These are phyloP conservation scores for Gnathonemus longibarbis DNA, from an alignment of 2,113 vertebrate species.

Conservation along the genomic window DNA sequence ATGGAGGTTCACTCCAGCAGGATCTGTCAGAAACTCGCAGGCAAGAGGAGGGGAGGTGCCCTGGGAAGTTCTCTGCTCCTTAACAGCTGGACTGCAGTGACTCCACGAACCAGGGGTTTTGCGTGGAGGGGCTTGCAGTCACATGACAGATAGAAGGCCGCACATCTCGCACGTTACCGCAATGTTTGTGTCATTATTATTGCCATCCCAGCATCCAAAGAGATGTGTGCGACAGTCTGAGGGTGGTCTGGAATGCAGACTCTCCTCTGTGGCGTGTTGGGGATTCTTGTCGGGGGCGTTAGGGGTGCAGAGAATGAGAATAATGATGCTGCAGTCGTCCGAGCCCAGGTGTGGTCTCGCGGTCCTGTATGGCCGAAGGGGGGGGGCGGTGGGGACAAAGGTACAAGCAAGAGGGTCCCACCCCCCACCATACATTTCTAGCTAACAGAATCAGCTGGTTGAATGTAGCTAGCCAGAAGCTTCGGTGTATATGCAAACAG, in stretches of 20 bases:
- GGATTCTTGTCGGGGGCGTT: neutral
- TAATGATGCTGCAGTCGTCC: neutral
- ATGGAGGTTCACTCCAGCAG: neutral
- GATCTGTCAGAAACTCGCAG: neutral
- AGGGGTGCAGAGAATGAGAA: neutral
- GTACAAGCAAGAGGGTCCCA: neutral
- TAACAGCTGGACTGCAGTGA: neutral
- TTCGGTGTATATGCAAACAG: neutral
- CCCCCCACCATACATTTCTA: neutral
- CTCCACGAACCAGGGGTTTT: too few species aligned
- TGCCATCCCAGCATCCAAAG: neutral
- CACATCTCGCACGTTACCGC: neutral
- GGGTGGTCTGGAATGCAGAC: neutral
- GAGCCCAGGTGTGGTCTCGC: neutral
- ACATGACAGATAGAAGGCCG: neutral
- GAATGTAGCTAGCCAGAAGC: neutral
- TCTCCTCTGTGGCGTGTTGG: neutral
- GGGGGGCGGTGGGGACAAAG: too few species aligned
- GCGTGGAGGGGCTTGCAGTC: neutral
- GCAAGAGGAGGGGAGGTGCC: neutral
- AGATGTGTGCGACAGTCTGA: neutral
- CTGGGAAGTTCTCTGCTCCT: neutral
- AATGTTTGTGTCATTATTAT: neutral
- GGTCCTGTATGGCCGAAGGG: neutral
- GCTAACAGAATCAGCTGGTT: neutral